Evolutionary conservation across 2,797 vertebrate species (phyloP).

Genomic region (Malacoctenus gilli): DNA sequence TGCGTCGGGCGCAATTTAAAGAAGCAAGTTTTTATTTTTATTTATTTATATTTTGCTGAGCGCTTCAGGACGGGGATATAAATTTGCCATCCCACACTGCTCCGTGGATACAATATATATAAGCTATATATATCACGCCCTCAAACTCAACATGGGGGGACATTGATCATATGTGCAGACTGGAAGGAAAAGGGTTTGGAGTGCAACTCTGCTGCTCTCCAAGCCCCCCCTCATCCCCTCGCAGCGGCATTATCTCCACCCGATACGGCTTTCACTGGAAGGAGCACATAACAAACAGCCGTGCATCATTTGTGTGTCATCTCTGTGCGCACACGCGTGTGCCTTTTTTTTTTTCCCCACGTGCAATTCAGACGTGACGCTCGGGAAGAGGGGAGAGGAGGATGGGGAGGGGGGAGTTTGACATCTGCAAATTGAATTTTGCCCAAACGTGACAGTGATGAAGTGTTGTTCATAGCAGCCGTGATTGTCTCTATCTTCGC

Average conservation of each 20-base stretch:
- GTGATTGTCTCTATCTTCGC: conserved; percentile 88
- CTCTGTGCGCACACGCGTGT: not conserved
- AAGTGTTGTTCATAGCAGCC: conserved; percentile 90
- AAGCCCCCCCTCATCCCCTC: not conserved
- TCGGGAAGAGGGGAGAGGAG: conserved; percentile 37
- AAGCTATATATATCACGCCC: not conserved
- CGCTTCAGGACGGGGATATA: not conserved
- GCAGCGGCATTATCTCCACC: conserved; percentile 77
- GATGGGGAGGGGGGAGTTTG: conserved; percentile 35
- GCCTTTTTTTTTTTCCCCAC: not conserved
- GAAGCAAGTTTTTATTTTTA: conserved; percentile 19
- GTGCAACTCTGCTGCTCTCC: conserved; percentile 29
- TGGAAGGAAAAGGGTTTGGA: conserved; percentile 22
- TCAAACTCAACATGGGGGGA: conserved; percentile 17
- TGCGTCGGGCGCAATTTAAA: conserved; percentile 55
- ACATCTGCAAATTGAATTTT: conserved; percentile 89
- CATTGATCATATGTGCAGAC: conserved; percentile 32
- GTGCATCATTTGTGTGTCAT: conserved; percentile 28
- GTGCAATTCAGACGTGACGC: conserved; percentile 46
- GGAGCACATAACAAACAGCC: conserved; percentile 82
- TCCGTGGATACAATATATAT: not conserved
- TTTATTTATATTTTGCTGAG: not conserved
- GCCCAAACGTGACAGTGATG: conserved; percentile 88
- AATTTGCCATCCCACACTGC: conserved; percentile 1
- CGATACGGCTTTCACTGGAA: conserved; percentile 80